Percentiles rank a stretch among this genome's conserved stretches.
These are phyloP conservation scores for Lasius fuliginosus DNA, from an alignment of 2,888 invertebrate genomes.

Conservation along the genomic window DNA sequence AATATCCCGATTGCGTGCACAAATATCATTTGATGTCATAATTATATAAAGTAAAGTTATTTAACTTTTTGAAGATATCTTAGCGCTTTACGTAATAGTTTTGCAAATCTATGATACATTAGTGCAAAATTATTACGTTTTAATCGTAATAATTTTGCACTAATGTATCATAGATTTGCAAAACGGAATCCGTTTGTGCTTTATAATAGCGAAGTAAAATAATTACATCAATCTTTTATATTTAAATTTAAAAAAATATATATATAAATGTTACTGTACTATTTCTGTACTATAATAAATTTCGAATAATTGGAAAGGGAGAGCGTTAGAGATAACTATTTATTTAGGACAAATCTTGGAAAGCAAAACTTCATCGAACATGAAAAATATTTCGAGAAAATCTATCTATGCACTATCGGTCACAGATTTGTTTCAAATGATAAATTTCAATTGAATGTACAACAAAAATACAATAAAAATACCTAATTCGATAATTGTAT, in stretches of 20 bases:
- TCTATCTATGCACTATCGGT: constrained; percentile 49
- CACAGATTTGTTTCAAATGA: background rate
- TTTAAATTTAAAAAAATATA: background rate
- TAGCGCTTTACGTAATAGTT: background rate
- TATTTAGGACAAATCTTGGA: background rate
- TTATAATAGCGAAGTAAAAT: background rate
- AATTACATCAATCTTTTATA: background rate
- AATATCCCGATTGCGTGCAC: background rate
- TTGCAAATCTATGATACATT: no score
- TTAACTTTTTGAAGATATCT: background rate
- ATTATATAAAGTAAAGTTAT: background rate
- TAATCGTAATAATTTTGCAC: background rate
- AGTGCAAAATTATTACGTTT: no score
- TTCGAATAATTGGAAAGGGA: background rate
- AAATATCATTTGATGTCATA: background rate
- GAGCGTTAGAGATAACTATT: background rate
- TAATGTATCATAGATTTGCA: background rate
- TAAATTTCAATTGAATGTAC: background rate
- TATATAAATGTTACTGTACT: background rate
- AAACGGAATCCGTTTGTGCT: background rate
- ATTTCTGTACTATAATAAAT: background rate
- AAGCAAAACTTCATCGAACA: background rate
- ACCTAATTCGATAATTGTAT: background rate
- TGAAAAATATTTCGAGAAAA: constrained; percentile 59
- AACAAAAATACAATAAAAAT: background rate